A percentile compares a stretch with the other conserved stretches of the same genome.
phyloP scores from a whole-genome alignment of 2,797 vertebrate species.

The Vipera latastei region DNA sequence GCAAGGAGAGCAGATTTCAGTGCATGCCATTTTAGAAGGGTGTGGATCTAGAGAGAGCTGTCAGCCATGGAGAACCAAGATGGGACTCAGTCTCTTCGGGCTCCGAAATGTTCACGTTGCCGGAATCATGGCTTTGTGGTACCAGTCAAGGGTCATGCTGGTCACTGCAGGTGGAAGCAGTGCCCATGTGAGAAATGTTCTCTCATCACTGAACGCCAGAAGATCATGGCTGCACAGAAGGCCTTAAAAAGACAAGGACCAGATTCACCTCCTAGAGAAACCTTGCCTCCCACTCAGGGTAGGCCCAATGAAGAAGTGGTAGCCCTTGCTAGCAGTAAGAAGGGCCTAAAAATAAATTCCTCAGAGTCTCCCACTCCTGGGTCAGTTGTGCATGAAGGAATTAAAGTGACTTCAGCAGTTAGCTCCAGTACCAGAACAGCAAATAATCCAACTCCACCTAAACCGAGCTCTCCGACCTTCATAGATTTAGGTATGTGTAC shows the following conservation, averaged over 20 bases:
- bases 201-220: slow-evolving; percentile 73
- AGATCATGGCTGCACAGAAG: slow-evolving; percentile 76
- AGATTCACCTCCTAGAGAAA: not conserved
- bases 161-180: slow-evolving; percentile 63
- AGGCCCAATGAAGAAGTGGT: accelerated
- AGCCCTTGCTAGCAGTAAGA: accelerated
- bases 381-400: slow-evolving; percentile 9
- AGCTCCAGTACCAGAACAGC: not conserved
- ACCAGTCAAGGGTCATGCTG: slow-evolving; percentile 66
- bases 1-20: not conserved
- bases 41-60: accelerated
- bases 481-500: slow-evolving; percentile 67
- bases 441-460: not conserved
- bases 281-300: accelerated
- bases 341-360: not conserved
- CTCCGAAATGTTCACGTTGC: slow-evolving; percentile 70
- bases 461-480: slow-evolving; percentile 40
- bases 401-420: slow-evolving; percentile 4
- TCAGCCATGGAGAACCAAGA: slow-evolving; percentile 32
- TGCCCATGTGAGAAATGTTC: slow-evolving; percentile 66
- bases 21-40: not conserved
- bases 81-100: slow-evolving; percentile 8
- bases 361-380: accelerated
- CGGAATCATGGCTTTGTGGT: slow-evolving; percentile 70
- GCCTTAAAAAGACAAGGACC: slow-evolving; percentile 62